Evolutionary conservation across 2,113 vertebrate genomes (phyloP), one percentile per base, ranked within the genome.

Genomic region (Notarius quadriscutis): DNA sequence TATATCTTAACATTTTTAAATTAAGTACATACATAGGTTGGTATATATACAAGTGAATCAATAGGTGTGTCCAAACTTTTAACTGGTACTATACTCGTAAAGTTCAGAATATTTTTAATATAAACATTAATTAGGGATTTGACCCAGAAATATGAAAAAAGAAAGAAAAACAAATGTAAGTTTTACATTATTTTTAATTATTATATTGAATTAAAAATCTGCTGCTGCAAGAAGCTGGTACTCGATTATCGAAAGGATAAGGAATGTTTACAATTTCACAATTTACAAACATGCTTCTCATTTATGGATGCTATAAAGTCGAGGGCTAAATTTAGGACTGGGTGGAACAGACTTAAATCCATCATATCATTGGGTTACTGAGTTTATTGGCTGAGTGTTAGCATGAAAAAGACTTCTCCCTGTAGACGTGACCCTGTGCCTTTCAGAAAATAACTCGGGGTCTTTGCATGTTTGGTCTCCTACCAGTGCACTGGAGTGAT

Each of bases 191-290:
- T 67, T 11, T 14, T 67, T 67, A 72, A 72, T 41, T 72, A 41
- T 41, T 72, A 79, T 84, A 88, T 89, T 86, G 63, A 84, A 22
- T 22, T 65, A n/a, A 78, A 78, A 50, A n/a, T 55, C 78, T 57
- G 67, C 27, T 50, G 63, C 50, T 80, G 41, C 51, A 80, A 81
- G 30, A 62, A 62, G 18, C 86, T 89, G 85, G 53, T 48, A 25
- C 7, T 34, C 14, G 50, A 25, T 75, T 75, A 78, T 7, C 55
- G 25, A 78, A n/a, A 53, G 20, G 20, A 9, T 48, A 74, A 41
- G 17, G 41, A 41, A 17, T 12, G 20, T 77, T 77, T 51, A 78
- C 51, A 53, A 51, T 25, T 77, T 75, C 20, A 34, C 15, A 63
- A 18, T 74, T 48, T 48, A 50, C 55, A 77, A 27, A 77, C 55